A percentile compares a stretch with the other conserved stretches of the same genome.
phyloP scores from a whole-genome alignment of 2,797 vertebrate genomes.

The Sebastes miniatus region DNA sequence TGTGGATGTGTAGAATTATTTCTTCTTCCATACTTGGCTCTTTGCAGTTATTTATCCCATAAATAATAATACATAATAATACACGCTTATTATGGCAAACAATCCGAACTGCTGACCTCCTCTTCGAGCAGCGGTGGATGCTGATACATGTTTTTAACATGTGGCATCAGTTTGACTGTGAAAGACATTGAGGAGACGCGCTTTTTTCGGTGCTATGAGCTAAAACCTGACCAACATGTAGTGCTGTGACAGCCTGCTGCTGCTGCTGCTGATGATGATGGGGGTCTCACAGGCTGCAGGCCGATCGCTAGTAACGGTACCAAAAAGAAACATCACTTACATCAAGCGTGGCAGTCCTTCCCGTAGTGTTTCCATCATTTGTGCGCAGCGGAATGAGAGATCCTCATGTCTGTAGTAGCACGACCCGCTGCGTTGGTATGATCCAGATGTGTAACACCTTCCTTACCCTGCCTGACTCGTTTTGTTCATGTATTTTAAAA shows the following conservation, averaged over 20 bases:
- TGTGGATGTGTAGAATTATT: background rate
- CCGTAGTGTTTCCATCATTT: constrained; percentile 57
- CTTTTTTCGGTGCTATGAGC: background rate
- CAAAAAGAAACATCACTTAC: constrained; percentile 63
- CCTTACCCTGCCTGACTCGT: constrained; percentile 24
- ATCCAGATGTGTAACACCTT: constrained; percentile 74
- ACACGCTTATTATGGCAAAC: background rate
- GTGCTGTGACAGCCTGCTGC: constrained; percentile 18
- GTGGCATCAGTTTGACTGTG: background rate
- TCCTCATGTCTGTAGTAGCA: constrained; percentile 50
- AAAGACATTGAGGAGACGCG: background rate
- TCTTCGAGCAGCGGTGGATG: background rate
- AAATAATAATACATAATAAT: background rate
- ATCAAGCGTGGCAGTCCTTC: constrained; percentile 61
- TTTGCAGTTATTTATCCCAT: constrained; percentile 8
- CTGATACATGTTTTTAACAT: background rate
- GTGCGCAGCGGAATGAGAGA: constrained; percentile 29
- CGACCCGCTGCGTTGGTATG: constrained; percentile 42
- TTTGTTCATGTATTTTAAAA: constrained; percentile 13
- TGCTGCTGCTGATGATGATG: background rate
- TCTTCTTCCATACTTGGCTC: background rate
- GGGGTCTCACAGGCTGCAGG: constrained; percentile 30
- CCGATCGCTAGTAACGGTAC: constrained; percentile 20
- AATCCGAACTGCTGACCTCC: constrained; percentile 2
- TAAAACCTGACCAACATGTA: constrained; percentile 18